Conservation (phyloP, 2,797 vertebrate genomes). For the Spinibarbus caldwelli region DNA sequence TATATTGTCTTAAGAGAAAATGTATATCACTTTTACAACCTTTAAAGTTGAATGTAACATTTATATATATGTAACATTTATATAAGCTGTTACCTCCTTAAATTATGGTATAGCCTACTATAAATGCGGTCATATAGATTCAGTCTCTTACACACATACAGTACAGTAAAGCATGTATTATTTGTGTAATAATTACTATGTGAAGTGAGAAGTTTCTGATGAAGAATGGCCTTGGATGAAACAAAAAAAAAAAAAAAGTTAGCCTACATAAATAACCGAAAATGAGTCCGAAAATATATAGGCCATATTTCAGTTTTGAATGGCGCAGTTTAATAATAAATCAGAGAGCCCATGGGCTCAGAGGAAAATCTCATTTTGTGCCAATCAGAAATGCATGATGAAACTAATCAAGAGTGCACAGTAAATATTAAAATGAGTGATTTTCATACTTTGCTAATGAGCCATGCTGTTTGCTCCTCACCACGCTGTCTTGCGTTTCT, state of each 20-base stretch:
- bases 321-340: conserved; percentile 27
- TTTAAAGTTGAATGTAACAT: neutral
- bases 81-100: neutral
- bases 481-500: conserved; percentile 53
- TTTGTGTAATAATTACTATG: conserved; percentile 5
- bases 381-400: conserved; percentile 51
- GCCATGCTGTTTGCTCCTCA: conserved; percentile 54
- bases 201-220: conserved; percentile 14
- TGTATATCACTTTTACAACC: neutral
- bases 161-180: neutral
- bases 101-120: neutral
- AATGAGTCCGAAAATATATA: conserved; percentile 21
- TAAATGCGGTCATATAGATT: neutral
- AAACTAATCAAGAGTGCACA: conserved; percentile 54
- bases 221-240: conserved; percentile 16
- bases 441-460: conserved; percentile 62
- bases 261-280: neutral
- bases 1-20: neutral
- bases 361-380: conserved; percentile 52
- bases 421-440: conserved; percentile 55
- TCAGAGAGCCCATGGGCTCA: conserved; percentile 35
- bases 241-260: too few species aligned
- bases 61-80: too few species aligned
- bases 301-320: conserved; percentile 34
- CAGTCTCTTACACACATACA: neutral